Base-by-base conservation (phyloP, 2,113 vertebrate genomes). In the Tretioscincus oriximinensis region DNA sequence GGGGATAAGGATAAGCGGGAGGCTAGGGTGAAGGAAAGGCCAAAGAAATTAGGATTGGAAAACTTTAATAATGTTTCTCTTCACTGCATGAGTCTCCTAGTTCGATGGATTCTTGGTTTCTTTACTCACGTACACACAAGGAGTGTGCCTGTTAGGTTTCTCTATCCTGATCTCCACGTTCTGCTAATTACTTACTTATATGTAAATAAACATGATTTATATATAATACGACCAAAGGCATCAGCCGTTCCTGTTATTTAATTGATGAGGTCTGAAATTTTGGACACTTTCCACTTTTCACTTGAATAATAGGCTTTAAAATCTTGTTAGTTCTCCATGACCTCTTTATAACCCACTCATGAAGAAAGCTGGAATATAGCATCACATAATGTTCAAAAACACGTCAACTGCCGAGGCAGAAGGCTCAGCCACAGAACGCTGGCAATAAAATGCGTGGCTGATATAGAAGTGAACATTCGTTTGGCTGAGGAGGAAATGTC, bases 1-100 rank as follows among this genome's bases (percentile, higher is more conserved):
- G 79, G 85, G 85, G 87, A 73, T 41, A 41, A 41, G 35, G 35
- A 41, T 2, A 41, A 41, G 35, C 69, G 84, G 84, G 80, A 90
- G 87, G 60, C 68, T 41, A 87, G 88, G 90, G 84, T 91, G 87
- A 92, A 71, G 72, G 81, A 86, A 87, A 86, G 87, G 89, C 83
- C 88, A 90, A 77, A 82, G 85, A 82, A 79, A 85, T 45, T 51
- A 84, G 75, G n/a, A 47, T 86, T 81, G 84, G 72, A 76, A 67
- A 91, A 87, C 87, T 87, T 83, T 84, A 78, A 16, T 82, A 77
- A 84, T 78, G 81, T 85, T 54, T 77, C 9, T 73, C 83, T 82
- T 83, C 41, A 45, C 69, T 81, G 61, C 65, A 51, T 87, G 86
- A 81, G 83, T 54, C 60, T 85, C 79, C 88, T 75, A 61, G 77